phyloP scores from a whole-genome alignment of 1,140 invertebrate species.

The Drosophila neocordata region DNA sequence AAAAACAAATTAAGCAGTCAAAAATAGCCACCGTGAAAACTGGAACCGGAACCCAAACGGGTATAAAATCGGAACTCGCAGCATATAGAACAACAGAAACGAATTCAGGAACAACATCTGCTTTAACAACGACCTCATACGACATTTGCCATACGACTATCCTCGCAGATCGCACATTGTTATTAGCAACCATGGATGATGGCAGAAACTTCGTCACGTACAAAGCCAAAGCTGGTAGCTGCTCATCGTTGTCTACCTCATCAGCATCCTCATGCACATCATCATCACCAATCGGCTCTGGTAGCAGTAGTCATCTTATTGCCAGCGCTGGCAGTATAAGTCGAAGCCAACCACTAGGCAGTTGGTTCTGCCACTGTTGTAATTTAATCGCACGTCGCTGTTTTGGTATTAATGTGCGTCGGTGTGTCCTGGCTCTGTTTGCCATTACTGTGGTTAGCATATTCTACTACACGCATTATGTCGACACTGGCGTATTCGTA shows the following conservation, averaged over 20 bases:
- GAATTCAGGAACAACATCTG: conserved; percentile 17
- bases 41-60: conserved; percentile 67
- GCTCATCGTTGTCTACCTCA: conserved; percentile 15
- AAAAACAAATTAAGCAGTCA: conserved; percentile 79
- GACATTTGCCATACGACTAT: conserved; percentile 52
- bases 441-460: conserved; percentile 88
- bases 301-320: conserved; percentile 23
- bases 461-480: conserved; percentile 89
- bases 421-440: conserved; percentile 87
- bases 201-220: conserved; percentile 64
- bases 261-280: conserved; percentile 50
- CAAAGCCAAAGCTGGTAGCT: conserved; percentile 61
- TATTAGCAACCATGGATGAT: conserved; percentile 39
- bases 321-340: background rate
- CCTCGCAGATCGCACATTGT: conserved; percentile 59
- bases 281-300: conserved; percentile 53
- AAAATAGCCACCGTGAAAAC: conserved; percentile 59
- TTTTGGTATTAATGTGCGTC: conserved; percentile 87
- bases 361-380: conserved; percentile 71
- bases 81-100: conserved; percentile 22
- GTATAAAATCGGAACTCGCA: conserved; percentile 34
- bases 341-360: conserved; percentile 5
- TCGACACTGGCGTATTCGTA: conserved; percentile 87
- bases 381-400: conserved; percentile 83
- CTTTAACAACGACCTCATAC: conserved; percentile 29